Base-by-base conservation (phyloP, 2,113 vertebrate genomes). In the Ptilorrhoa leucosticta region DNA sequence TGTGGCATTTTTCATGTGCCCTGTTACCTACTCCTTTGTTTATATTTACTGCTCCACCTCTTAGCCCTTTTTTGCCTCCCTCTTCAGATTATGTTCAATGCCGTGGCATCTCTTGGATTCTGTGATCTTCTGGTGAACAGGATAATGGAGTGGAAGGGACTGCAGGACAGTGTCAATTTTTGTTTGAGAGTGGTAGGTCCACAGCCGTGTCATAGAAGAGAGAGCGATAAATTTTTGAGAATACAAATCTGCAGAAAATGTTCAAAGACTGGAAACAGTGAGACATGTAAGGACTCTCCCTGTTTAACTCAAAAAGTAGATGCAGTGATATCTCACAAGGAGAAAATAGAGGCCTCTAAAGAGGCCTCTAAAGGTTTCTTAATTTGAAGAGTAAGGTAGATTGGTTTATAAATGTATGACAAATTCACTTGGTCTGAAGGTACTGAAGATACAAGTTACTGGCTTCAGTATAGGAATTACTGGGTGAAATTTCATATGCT, bases 31-130 rank as follows among this genome's bases (percentile, higher is more conserved):
- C 14, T n/a, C 9, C 23, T 37, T 64, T 26, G 6, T 72, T 71
- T 68, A 22, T 9, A 24, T 6, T 69, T 90, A 28, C 9, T 3
- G 2, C 5, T 50, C 18, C 21, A 84, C 7, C 42, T 63, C 44
- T 45, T 42, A 73, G 42, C 14, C 21, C 30, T 65, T 61, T 90
- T 87, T 75, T 28, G 15, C 5, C 33, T 83, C 9, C 7, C 17
- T 60, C 23, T 70, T 79, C 30, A 37, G 26, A 3, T 79, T 47
- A 37, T 7, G 11, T 48, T 84, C 10, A 37, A 16, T 80, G 30
- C 50, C 0, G 0, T 35, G 13, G 5, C 9, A 1, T 90, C 11
- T 83, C 27, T 65, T 18, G n/a, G 15, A 45, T 58, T 73, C 40
- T 40, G 37, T 31, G 7, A 28, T 68, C 28, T 53, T 63, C 26